These are phyloP conservation scores for Dinothrombium tinctorium DNA, from an alignment of 1,140 invertebrate species.

Conservation along the genomic window DNA sequence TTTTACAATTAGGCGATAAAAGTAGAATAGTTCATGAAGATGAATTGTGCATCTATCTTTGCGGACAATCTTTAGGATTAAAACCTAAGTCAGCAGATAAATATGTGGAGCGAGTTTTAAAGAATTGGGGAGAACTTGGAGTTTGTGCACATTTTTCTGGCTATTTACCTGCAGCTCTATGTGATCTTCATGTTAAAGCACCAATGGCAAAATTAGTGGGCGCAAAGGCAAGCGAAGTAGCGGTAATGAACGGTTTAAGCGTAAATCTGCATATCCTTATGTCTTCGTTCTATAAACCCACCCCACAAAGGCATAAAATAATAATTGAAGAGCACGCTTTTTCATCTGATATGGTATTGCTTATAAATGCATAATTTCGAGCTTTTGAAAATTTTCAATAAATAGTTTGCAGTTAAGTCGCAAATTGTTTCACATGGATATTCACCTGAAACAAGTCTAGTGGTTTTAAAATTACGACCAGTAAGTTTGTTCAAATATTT, in stretches of 20 bases:
- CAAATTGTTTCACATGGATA: constrained; percentile 29
- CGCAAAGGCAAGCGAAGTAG: constrained; percentile 24
- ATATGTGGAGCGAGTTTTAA: constrained; percentile 22
- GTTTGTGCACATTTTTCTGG: constrained; percentile 26
- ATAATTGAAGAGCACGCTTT: constrained; percentile 33
- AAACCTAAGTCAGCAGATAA: constrained; percentile 23
- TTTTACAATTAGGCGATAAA: constrained; percentile 20
- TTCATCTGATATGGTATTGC: constrained; percentile 31
- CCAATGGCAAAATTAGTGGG: constrained; percentile 25
- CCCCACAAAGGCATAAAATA: constrained; percentile 28
- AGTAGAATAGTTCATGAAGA: constrained; percentile 19
- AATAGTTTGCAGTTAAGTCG: constrained; percentile 33
- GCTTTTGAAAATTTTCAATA: constrained; percentile 8
- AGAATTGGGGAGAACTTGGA: constrained; percentile 27
- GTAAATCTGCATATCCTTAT: constrained; percentile 30
- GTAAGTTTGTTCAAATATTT: constrained; percentile 16
- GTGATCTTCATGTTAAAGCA: constrained; percentile 23
- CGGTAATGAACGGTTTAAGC: constrained; percentile 31
- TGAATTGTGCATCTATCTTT: constrained; percentile 30
- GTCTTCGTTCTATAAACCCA: constrained; percentile 30
- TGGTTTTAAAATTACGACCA: constrained; percentile 27
- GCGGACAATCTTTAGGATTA: constrained; percentile 31
- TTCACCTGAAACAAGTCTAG: constrained; percentile 24
- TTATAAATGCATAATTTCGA: constrained; percentile 4
- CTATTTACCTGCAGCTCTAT: constrained; percentile 25